A percentile compares a stretch with the other conserved stretches of the same genome.
phyloP scores from a whole-genome alignment of 2,888 invertebrate genomes.

The Lordiphosa andalusiaca region DNA sequence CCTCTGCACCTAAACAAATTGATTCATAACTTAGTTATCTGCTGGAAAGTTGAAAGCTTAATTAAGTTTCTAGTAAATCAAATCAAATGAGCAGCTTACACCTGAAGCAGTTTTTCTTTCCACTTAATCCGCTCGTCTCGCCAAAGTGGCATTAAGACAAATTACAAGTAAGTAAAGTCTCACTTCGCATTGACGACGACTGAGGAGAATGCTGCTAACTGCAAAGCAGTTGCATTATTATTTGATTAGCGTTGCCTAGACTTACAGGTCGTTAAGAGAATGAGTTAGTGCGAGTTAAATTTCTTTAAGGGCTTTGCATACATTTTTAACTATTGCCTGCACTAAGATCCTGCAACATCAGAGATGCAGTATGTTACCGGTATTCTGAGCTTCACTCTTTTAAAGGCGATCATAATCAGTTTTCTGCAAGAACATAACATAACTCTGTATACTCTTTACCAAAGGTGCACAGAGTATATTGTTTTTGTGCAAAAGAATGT shows the following conservation, averaged over 20 bases:
- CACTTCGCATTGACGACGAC: constrained; percentile 51
- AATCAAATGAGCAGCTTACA: constrained; percentile 65
- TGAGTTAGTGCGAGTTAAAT: too few relatives aligned
- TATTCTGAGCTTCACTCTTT: too few relatives aligned
- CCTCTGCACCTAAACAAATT: constrained; percentile 39
- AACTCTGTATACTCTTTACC: too few relatives aligned
- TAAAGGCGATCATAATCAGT: too few relatives aligned
- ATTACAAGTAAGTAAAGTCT: constrained; percentile 72
- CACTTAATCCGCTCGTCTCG: constrained; percentile 49
- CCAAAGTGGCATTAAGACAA: constrained; percentile 74
- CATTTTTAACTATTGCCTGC: too few relatives aligned
- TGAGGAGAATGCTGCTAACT: constrained; percentile 17
- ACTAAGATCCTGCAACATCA: too few relatives aligned
- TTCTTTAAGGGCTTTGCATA: too few relatives aligned
- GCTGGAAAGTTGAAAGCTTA: constrained; percentile 56
- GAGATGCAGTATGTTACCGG: too few relatives aligned
- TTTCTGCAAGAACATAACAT: too few relatives aligned
- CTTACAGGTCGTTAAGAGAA: too few relatives aligned
- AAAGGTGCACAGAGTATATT: too few relatives aligned
- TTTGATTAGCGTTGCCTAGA: neutral
- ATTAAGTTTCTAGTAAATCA: constrained; percentile 71
- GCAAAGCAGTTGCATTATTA: constrained; percentile 12
- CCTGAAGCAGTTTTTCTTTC: constrained; percentile 16
- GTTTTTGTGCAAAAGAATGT: too few relatives aligned
- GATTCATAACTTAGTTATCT: constrained; percentile 70